phyloP scores from a whole-genome alignment of 1,140 invertebrate species.

The Aphelenchoides besseyi region DNA sequence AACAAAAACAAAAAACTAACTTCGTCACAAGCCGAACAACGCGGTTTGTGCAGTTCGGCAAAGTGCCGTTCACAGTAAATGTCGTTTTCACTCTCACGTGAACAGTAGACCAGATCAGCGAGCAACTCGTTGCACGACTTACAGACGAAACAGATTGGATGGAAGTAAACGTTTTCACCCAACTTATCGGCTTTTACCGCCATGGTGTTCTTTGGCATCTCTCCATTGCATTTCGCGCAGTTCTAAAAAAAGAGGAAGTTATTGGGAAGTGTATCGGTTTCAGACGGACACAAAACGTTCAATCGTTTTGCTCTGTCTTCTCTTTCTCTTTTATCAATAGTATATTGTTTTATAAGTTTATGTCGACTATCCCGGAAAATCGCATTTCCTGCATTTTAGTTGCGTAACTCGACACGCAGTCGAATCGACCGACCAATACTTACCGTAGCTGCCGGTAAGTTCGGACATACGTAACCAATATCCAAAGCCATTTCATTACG shows the following conservation, averaged over 20 bases:
- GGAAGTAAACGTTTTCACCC: conserved; percentile 72
- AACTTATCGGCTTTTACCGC: conserved; percentile 74
- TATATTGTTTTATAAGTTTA: neutral
- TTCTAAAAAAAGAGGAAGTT: conserved; percentile 63
- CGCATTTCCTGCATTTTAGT: neutral
- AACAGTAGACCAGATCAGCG: conserved; percentile 87
- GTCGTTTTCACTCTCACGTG: conserved; percentile 75
- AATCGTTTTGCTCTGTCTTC: too few species aligned
- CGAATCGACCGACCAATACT: conserved; percentile 29
- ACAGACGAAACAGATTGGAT: conserved; percentile 83
- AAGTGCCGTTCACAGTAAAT: conserved; percentile 89
- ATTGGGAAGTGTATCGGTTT: neutral
- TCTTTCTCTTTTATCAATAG: neutral
- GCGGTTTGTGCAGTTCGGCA: conserved; percentile 82
- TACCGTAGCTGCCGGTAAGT: conserved; percentile 55
- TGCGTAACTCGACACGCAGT: neutral
- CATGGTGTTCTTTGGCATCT: conserved; percentile 70
- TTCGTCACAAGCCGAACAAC: conserved; percentile 89
- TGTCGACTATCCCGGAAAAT: too few species aligned
- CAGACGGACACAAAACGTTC: too few species aligned
- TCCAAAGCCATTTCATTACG: conserved; percentile 90
- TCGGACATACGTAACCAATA: conserved; percentile 72
- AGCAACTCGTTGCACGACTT: conserved; percentile 69
- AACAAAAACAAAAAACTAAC: conserved; percentile 73
- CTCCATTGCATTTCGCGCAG: conserved; percentile 71